Conservation (phyloP, 2,888 invertebrate species). For the Diaperis boleti region DNA sequence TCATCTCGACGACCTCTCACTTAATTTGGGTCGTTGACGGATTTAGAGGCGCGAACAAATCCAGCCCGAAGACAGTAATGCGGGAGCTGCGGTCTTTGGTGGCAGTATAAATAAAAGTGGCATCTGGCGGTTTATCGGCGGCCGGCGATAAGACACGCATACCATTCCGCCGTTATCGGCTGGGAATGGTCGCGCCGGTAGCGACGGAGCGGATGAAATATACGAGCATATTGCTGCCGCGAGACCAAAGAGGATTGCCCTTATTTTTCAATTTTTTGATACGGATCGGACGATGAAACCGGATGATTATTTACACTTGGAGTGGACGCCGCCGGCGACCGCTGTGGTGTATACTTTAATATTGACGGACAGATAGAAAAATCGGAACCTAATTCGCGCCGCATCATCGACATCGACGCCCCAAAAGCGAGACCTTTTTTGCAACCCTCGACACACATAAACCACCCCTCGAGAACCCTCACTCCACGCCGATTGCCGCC, state of each 20-base stretch:
- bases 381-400: no score
- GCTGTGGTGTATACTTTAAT: neutral
- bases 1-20: no score
- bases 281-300: neutral
- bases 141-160: constrained; percentile 24
- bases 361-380: no score
- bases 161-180: constrained; percentile 17
- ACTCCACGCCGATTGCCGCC: neutral
- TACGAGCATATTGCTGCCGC: neutral
- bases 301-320: neutral
- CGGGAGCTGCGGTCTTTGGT: no score
- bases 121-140: constrained; percentile 29
- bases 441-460: neutral
- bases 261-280: neutral
- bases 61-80: constrained; percentile 12
- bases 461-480: neutral
- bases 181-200: constrained; percentile 3
- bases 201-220: constrained; percentile 11
- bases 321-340: neutral
- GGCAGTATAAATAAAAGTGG: constrained; percentile 25
- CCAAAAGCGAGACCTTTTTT: no score
- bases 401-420: no score
- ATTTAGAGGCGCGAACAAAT: constrained; percentile 11
- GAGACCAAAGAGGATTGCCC: neutral
- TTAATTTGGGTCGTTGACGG: no score